Percentiles rank a stretch among this genome's conserved stretches.
Evolutionary conservation across 2,888 invertebrate genomes (phyloP).

Genomic region (Pterostichus niger): DNA sequence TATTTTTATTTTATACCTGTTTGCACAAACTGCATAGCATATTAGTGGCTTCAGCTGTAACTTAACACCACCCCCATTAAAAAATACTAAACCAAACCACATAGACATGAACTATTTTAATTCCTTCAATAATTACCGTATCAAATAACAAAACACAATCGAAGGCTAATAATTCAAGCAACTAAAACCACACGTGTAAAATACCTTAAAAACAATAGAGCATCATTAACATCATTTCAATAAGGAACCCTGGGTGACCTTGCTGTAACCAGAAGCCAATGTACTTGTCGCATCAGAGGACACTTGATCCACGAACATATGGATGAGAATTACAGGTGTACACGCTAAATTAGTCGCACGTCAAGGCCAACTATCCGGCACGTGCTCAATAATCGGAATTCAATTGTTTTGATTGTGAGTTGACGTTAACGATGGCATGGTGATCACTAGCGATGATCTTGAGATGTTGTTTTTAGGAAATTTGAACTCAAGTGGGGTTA

Average conservation of each 20-base stretch:
- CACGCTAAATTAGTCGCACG: constrained; percentile 27
- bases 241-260: constrained; percentile 8
- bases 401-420: constrained; percentile 22
- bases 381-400: constrained; percentile 22
- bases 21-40: background rate
- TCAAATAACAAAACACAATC: constrained; percentile 39
- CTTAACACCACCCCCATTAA: constrained; percentile 9
- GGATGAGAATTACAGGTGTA: constrained; percentile 18
- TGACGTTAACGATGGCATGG: constrained; percentile 7
- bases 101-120: constrained; percentile 18
- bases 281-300: constrained; percentile 37
- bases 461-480: constrained; percentile 18
- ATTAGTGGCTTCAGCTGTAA: constrained; percentile 17
- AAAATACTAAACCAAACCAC: constrained; percentile 11
- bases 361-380: constrained; percentile 19
- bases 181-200: constrained; percentile 23
- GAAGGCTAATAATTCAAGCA: constrained; percentile 17
- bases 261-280: constrained; percentile 29
- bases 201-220: constrained; percentile 35
- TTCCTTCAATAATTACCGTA: constrained; percentile 22
- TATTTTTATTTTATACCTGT: no score
- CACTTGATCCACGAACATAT: constrained; percentile 7
- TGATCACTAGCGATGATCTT: background rate
- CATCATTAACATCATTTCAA: constrained; percentile 19
- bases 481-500: constrained; percentile 39